Conservation (phyloP, 2,797 vertebrate species). For the Hyperoplus lanceolatus region DNA sequence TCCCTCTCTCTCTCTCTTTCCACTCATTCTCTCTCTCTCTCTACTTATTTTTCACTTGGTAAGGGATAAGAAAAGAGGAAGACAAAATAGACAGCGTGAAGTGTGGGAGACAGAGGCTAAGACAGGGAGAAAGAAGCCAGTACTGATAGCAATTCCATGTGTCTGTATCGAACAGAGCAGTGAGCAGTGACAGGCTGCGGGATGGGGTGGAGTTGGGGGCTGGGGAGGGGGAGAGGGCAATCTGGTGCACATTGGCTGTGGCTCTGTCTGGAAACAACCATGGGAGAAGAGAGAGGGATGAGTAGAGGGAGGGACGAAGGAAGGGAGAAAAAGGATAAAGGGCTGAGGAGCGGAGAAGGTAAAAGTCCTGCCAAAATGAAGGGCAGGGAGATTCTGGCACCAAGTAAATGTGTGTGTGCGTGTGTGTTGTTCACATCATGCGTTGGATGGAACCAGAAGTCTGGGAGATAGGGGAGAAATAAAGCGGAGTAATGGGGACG, state of each 20-base stretch:
- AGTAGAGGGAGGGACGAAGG: slow-evolving; percentile 30
- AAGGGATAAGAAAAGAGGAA: slow-evolving; percentile 77
- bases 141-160: slow-evolving; percentile 98
- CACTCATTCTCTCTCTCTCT: slow-evolving; percentile 58
- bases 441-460: slow-evolving; percentile 74
- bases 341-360: slow-evolving; percentile 48
- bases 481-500: slow-evolving; percentile 16
- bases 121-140: slow-evolving; percentile 70
- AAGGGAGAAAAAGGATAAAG: slow-evolving; percentile 47
- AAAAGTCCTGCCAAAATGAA: slow-evolving; percentile 71
- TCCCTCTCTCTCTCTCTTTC: slow-evolving; percentile 48
- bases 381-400: slow-evolving; percentile 58
- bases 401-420: slow-evolving; percentile 54
- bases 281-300: slow-evolving; percentile 59
- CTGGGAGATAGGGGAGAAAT: slow-evolving; percentile 32
- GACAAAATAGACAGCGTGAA: slow-evolving; percentile 74
- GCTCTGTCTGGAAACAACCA: slow-evolving; percentile 69
- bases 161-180: slow-evolving; percentile 90
- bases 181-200: slow-evolving; percentile 86
- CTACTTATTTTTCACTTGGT: slow-evolving; percentile 73
- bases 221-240: slow-evolving; percentile 51
- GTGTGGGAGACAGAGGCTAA: slow-evolving; percentile 74
- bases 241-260: slow-evolving; percentile 78
- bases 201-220: slow-evolving; percentile 81
- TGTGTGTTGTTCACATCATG: slow-evolving; percentile 90